Base-by-base conservation (phyloP, 2,113 vertebrate species). In the western clawed frog (Xenopus tropicalis) region DNA sequence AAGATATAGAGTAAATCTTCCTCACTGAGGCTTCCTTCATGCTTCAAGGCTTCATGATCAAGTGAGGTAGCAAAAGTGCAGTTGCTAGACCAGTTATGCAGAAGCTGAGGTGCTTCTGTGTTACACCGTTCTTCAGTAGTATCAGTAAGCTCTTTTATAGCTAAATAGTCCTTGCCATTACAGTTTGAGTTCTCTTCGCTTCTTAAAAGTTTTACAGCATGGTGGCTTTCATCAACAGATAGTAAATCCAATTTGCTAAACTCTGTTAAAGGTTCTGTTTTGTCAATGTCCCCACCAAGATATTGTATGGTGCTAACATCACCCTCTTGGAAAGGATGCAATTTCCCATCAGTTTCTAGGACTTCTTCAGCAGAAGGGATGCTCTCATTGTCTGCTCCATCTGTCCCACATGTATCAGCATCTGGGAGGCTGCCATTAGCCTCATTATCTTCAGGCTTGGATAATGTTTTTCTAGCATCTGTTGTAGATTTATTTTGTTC, bases 1-100 rank as follows among this genome's bases (percentile, higher is more conserved):
- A 99, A 99, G 70, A 93, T 85, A 80, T 98, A 99, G 88, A 90
- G 85, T 82, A 98, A 90, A 73, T 98, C 93, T 58, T 94, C 90
- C 51, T 88, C 77, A 13, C 87, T 48, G 46, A 89, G 78, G 13
- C 70, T 85, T 29, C 79, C 85, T 56, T 88, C 81, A 83, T 88
- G 82, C 80, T 83, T 83, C 85, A 82, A 78, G 85, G 83, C 78
- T 84, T 84, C 81, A 84, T 85, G 86, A 80, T 82, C 84, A 71
- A 81, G 84, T 69, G 91, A 92, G 92, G 91, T 93, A 92, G 91
- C 79, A 86, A 86, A 78, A 78, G 86, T 80, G 78, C 85, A 88
- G 77, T 82, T 80, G 56, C 82, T 44, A 24, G 82, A 24, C 86
- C 82, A 83, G 61, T 74, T 77, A 76, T 82, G 81, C 37, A 71